Evolutionary conservation across 1,140 invertebrate species (phyloP), one percentile per base, ranked within the genome.

Genomic region (Gryon sp.): DNA sequence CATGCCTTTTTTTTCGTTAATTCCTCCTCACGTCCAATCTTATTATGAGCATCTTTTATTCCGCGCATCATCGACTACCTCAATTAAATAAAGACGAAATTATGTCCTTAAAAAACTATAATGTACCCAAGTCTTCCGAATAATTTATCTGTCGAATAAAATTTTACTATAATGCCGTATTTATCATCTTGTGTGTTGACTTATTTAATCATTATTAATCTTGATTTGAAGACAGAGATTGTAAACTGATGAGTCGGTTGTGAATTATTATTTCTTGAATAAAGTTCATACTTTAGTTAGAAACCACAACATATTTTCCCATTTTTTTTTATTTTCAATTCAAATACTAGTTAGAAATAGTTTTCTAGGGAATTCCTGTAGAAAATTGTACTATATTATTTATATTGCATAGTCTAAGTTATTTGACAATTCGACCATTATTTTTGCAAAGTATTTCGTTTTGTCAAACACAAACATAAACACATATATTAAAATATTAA

Each of bases 41-140:
- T 73, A 60, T 72, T 72, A 73, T 45, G 40, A 45, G 28, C 45
- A 38, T 55, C 48, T 66, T 50, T 70, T 69, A 76, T 70, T 65
- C 40, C 11, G 30, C 30, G 43, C 57, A 52, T 76, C 65, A 70
- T 63, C 63, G 52, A 48, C 59, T 76, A 59, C 59, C 60, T 66
- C 66, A 66, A 63, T 74, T 74, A 74, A 74, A 74, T 60, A 43
- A 66, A 60, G 45, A 66, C 53, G 26, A 60, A 66, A 66, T 75
- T 66, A 66, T 66, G 45, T 53, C 16, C 53, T 48, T 65, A 50
- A 66, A 65, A 53, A 53, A 12, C 26, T 18, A 55, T 65, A 75
- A 60, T 62, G 30, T 59, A 55, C 16, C 12, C 24, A 2, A 5
- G 28, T 40, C 60, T 59, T 9, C 28, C 60, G 52, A 74, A 74